A percentile compares a stretch with the other conserved stretches of the same genome.
Conservation (phyloP, 2,113 vertebrate genomes). For the Myocastor coypus region DNA sequence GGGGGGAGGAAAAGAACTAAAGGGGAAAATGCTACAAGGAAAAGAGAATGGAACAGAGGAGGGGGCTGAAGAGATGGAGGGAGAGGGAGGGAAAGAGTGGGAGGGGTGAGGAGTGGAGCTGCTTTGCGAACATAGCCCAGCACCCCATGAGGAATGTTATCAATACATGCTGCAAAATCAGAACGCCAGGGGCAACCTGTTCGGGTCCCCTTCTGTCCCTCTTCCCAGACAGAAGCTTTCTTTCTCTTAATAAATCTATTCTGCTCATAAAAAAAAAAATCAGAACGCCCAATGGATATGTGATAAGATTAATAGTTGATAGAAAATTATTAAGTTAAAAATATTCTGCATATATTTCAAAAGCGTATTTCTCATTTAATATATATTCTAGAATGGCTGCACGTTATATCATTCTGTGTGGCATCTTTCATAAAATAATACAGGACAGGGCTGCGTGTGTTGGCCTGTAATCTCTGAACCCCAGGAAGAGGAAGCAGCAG, state of each 20-base stretch:
- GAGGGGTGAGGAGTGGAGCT: too few relatives aligned
- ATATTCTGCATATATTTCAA: neutral
- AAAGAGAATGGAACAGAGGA: neutral
- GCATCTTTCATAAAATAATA: neutral
- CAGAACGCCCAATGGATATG: too few relatives aligned
- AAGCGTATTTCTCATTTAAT: neutral
- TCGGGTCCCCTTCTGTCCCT: too few relatives aligned
- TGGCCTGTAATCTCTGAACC: neutral
- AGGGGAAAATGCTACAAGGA: neutral
- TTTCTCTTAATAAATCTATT: too few relatives aligned
- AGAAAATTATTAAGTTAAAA: neutral
- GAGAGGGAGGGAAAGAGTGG: neutral
- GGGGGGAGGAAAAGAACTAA: neutral
- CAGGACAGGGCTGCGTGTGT: neutral
- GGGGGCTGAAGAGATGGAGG: neutral
- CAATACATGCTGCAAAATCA: neutral
- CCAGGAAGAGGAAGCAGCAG: neutral
- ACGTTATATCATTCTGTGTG: neutral
- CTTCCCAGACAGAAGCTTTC: too few relatives aligned
- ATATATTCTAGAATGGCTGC: neutral
- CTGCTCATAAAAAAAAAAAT: too few relatives aligned
- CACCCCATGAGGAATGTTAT: neutral
- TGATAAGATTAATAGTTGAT: neutral
- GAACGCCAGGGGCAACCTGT: too few relatives aligned
- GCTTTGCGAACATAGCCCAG: neutral